phyloP scores from a whole-genome alignment of 2,797 vertebrate species.

The Phalloptychus januarius region DNA sequence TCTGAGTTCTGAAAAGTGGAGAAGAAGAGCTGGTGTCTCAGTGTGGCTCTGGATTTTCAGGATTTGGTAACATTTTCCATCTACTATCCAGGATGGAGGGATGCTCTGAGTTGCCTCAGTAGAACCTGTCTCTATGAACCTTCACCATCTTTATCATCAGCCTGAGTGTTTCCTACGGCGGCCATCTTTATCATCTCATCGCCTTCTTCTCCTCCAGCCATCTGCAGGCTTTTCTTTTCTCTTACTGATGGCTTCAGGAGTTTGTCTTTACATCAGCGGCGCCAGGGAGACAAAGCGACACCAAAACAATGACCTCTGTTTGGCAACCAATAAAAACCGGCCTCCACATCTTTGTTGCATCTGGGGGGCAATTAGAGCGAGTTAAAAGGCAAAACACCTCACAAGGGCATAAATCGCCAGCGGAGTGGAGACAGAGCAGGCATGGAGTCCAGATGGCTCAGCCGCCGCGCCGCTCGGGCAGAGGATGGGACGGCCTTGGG shows the following conservation, averaged over 20 bases:
- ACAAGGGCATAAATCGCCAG: constrained; percentile 90
- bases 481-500: constrained; percentile 59
- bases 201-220: constrained; percentile 6
- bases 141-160: neutral
- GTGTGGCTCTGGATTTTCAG: neutral
- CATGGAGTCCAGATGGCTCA: constrained; percentile 90
- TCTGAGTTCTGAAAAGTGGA: constrained; percentile 15
- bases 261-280: constrained; percentile 44
- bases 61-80: neutral
- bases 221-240: neutral
- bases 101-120: neutral
- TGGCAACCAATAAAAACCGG: constrained; percentile 82
- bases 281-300: constrained; percentile 39
- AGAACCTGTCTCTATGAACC: neutral
- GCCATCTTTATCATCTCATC: constrained; percentile 5
- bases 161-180: neutral
- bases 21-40: neutral
- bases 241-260: constrained; percentile 30
- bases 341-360: constrained; percentile 93
- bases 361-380: constrained; percentile 91
- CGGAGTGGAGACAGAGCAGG: constrained; percentile 78
- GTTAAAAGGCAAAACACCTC: constrained; percentile 93
- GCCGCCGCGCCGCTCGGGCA: neutral
- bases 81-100: no score
- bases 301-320: constrained; percentile 77